Percentiles rank a stretch among this genome's conserved stretches.
phyloP scores from a whole-genome alignment of 2,113 vertebrate genomes.

The Cinclus cinclus region DNA sequence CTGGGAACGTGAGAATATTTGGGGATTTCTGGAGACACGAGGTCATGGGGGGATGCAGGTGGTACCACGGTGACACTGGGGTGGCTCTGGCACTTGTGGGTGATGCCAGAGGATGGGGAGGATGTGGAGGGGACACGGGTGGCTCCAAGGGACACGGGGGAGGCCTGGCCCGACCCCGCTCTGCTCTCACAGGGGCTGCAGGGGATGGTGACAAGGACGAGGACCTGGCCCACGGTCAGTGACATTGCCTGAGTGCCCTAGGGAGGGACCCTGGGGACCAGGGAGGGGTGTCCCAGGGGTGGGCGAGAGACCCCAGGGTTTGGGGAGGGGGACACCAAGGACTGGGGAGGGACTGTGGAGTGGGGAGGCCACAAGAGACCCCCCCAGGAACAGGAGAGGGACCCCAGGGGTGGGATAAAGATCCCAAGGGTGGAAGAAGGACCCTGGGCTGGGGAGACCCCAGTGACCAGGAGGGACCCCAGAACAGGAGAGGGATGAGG shows the following conservation, averaged over 20 bases:
- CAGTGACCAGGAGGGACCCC: background rate
- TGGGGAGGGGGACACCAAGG: no score
- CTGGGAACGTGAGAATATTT: background rate
- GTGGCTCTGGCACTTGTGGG: background rate
- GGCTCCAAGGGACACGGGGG: rapidly evolving
- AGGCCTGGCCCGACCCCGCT: rapidly evolving
- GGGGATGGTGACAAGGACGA: background rate
- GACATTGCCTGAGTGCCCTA: background rate
- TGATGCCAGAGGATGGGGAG: background rate
- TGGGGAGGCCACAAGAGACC: background rate
- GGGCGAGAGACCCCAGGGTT: background rate
- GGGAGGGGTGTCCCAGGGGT: background rate
- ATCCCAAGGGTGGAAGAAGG: background rate
- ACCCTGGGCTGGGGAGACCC: background rate
- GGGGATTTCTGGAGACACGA: background rate
- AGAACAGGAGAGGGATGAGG: background rate
- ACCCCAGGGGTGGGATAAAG: background rate
- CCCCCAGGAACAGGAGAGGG: background rate
- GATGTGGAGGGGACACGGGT: rapidly evolving
- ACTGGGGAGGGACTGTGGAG: background rate
- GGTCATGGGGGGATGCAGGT: rapidly evolving
- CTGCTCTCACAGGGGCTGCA: background rate
- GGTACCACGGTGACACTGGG: background rate
- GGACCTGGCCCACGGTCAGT: constrained; percentile 25
- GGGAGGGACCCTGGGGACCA: background rate